Percentiles rank a stretch among this genome's conserved stretches.
Evolutionary conservation across 2,888 invertebrate species (phyloP).

Genomic region (Cryptophagus acutangulus): DNA sequence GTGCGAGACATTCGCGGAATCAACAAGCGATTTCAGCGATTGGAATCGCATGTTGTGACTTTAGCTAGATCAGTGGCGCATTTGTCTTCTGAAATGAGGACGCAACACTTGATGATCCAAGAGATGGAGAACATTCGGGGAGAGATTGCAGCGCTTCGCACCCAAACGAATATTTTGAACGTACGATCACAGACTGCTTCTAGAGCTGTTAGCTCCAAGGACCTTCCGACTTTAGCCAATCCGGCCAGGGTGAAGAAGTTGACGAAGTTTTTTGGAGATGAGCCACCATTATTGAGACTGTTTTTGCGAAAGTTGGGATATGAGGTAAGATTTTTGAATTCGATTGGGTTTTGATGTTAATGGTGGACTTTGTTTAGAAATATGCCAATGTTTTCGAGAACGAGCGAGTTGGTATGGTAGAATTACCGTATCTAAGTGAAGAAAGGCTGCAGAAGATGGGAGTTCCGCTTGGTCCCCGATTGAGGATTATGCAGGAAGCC

Average conservation of each 20-base stretch:
- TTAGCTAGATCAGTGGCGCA: constrained; percentile 86
- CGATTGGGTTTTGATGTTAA: background rate
- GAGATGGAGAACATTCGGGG: constrained; percentile 84
- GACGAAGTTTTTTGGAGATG: constrained; percentile 91
- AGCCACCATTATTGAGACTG: constrained; percentile 82
- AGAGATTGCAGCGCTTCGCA: constrained; percentile 72
- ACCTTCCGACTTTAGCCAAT: constrained; percentile 73
- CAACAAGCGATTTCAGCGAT: constrained; percentile 79
- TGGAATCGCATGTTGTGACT: constrained; percentile 89
- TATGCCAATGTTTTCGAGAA: constrained; percentile 78
- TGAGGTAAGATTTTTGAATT: constrained; percentile 76
- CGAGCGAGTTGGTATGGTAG: constrained; percentile 84
- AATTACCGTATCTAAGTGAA: constrained; percentile 85
- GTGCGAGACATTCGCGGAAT: constrained; percentile 66
- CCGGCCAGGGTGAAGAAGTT: constrained; percentile 82
- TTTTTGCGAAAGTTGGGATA: constrained; percentile 89
- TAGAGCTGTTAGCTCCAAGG: constrained; percentile 52
- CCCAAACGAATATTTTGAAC: constrained; percentile 59
- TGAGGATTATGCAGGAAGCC: constrained; percentile 84
- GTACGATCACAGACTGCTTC: constrained; percentile 64
- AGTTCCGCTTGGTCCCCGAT: constrained; percentile 83
- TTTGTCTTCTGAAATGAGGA: constrained; percentile 85
- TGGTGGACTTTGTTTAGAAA: constrained; percentile 58
- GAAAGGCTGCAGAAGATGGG: constrained; percentile 82
- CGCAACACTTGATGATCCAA: constrained; percentile 83